Conservation (phyloP, 2,113 vertebrate species). For the Aegithalos caudatus region DNA sequence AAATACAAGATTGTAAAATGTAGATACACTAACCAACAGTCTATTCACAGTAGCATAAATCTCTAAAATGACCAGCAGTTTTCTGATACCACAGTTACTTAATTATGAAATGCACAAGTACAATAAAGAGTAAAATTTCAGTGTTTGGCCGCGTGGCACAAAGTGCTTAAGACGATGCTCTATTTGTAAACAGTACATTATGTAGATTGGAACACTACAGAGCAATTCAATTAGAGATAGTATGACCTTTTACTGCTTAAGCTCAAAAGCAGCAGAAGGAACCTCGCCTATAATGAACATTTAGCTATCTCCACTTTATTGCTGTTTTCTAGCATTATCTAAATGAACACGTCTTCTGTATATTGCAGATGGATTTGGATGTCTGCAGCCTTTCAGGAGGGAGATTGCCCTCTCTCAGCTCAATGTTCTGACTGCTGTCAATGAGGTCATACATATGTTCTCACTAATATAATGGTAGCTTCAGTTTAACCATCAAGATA, state of each 20-base stretch:
- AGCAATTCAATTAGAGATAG: slow-evolving; percentile 32
- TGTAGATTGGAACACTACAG: slow-evolving; percentile 17
- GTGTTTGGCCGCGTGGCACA: not conserved
- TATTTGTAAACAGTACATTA: slow-evolving; percentile 40
- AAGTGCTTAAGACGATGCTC: not conserved
- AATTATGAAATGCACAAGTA: not conserved
- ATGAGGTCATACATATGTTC: slow-evolving; percentile 8
- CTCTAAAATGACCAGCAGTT: not conserved
- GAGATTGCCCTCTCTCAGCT: not conserved
- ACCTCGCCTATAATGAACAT: not conserved
- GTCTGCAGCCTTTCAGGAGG: not conserved
- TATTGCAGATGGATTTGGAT: not conserved
- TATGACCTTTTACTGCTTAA: slow-evolving; percentile 15
- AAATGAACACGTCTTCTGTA: slow-evolving; percentile 15
- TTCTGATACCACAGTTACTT: not conserved
- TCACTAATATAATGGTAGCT: not conserved
- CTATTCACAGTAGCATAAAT: not conserved
- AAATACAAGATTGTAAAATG: not conserved
- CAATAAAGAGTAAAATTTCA: slow-evolving; percentile 15
- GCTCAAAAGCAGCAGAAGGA: slow-evolving; percentile 18
- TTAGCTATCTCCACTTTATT: not conserved
- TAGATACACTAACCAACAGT: not conserved
- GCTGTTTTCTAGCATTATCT: slow-evolving; percentile 16
- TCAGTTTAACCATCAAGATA: slow-evolving; percentile 15
- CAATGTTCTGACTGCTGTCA: not conserved